These are phyloP conservation scores for Anthoptus insignis DNA, from an alignment of 2,888 invertebrate species.

Conservation along the genomic window DNA sequence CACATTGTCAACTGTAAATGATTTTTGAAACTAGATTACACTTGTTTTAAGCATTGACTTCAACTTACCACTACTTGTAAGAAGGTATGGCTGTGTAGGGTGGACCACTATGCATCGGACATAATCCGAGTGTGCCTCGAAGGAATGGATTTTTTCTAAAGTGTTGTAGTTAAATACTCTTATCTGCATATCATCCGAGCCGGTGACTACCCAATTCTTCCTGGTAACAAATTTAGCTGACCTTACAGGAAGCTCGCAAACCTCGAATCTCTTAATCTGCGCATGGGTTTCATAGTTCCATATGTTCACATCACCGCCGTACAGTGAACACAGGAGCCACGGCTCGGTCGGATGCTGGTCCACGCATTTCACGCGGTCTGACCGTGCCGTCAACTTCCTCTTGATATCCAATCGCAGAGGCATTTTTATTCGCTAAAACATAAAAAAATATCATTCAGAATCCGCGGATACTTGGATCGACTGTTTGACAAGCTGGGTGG, in stretches of 20 bases:
- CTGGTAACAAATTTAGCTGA: constrained; percentile 98
- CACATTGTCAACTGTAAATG: too few relatives aligned
- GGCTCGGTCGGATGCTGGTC: constrained; percentile 99
- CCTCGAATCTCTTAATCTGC: constrained; percentile 95
- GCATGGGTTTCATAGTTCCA: constrained; percentile 99
- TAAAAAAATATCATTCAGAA: constrained; percentile 72
- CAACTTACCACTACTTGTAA: constrained; percentile 96
- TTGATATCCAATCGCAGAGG: constrained; percentile 99
- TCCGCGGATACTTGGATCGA: constrained; percentile 53
- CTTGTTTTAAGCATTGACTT: not conserved
- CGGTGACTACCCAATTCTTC: constrained; percentile 99
- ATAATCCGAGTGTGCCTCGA: constrained; percentile 99
- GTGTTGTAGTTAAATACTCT: constrained; percentile 99
- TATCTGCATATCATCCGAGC: constrained; percentile 98
- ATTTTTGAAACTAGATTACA: too few relatives aligned
- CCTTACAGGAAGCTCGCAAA: constrained; percentile 98
- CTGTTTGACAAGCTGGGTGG: constrained; percentile 77
- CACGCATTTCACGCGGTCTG: constrained; percentile 99
- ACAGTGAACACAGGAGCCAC: constrained; percentile 99
- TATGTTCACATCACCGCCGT: constrained; percentile 99
- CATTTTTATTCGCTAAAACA: constrained; percentile 85
- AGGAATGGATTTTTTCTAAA: constrained; percentile 97
- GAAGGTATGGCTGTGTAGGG: constrained; percentile 98
- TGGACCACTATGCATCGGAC: constrained; percentile 98
- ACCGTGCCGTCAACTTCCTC: constrained; percentile 98